These are phyloP conservation scores for Myxocyprinus asiaticus DNA, from an alignment of 2,113 vertebrate genomes.

Conservation along the genomic window DNA sequence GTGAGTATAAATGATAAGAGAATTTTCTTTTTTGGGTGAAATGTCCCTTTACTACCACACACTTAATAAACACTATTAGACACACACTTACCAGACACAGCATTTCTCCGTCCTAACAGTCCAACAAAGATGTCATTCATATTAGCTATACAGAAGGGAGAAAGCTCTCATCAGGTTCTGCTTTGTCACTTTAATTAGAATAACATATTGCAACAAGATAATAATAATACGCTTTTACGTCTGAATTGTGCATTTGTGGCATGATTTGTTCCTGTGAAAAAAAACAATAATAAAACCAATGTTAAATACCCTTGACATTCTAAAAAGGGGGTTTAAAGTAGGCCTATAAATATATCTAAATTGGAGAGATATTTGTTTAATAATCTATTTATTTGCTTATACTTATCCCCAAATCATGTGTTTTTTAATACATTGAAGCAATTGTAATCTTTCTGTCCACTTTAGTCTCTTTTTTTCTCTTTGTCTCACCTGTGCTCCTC, in stretches of 20 bases:
- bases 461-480: background rate
- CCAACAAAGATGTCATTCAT: constrained; percentile 81
- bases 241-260: constrained; percentile 23
- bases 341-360: background rate
- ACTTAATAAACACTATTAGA: background rate
- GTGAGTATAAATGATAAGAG: no score
- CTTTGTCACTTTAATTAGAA: background rate
- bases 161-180: background rate
- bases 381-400: no score
- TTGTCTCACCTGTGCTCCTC: constrained; percentile 71
- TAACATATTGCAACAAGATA: background rate
- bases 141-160: constrained; percentile 67
- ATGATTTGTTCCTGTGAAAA: constrained; percentile 38
- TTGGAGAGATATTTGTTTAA: background rate
- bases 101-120: constrained; percentile 75
- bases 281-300: background rate
- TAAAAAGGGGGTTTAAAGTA: no score
- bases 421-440: no score
- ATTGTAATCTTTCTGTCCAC: no score
- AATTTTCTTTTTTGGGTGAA: background rate
- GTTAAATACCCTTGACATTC: background rate
- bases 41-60: no score
- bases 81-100: constrained; percentile 63
- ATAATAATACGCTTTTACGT: constrained; percentile 29
- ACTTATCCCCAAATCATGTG: no score